Evolutionary conservation across 2,888 invertebrate genomes (phyloP).

Genomic region (Cancer borealis): DNA sequence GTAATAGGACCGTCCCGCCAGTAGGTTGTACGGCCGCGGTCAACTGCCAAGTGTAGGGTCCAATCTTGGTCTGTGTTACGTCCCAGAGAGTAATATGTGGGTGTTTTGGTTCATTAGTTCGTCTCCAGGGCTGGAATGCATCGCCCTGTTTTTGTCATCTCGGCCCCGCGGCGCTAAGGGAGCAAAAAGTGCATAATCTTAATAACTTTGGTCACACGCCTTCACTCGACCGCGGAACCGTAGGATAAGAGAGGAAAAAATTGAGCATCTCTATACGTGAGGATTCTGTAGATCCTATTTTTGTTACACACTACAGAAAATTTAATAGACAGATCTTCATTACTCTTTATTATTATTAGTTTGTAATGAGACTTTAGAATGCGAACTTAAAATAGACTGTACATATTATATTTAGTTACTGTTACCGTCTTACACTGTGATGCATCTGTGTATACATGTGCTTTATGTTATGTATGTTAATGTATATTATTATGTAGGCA

Average conservation of each 20-base stretch:
- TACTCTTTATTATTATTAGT: too few relatives aligned
- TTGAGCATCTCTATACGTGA: not conserved
- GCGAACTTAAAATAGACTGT: too few relatives aligned
- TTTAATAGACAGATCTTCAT: too few relatives aligned
- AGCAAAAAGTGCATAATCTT: conserved; percentile 30
- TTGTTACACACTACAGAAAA: not conserved
- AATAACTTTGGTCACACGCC: not conserved
- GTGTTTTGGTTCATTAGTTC: conserved; percentile 30
- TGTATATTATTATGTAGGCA: too few relatives aligned
- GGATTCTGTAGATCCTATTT: not conserved
- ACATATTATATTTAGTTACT: too few relatives aligned
- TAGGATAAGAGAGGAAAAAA: not conserved
- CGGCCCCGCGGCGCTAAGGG: not conserved
- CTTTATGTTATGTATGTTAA: too few relatives aligned
- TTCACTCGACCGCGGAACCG: not conserved
- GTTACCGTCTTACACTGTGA: too few relatives aligned
- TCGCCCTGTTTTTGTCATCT: conserved; percentile 16
- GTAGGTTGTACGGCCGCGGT: not conserved
- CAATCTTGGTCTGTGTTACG: conserved; percentile 29
- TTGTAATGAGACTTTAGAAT: too few relatives aligned
- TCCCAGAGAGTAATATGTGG: conserved; percentile 3
- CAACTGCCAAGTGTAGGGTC: conserved; percentile 1
- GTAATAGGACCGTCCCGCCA: conserved; percentile 44
- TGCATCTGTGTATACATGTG: too few relatives aligned
- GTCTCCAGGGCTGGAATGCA: not conserved